Evolutionary conservation across 2,888 invertebrate genomes (phyloP), one percentile per base, ranked within the genome.

Genomic region (Trichopoda pennipes): DNA sequence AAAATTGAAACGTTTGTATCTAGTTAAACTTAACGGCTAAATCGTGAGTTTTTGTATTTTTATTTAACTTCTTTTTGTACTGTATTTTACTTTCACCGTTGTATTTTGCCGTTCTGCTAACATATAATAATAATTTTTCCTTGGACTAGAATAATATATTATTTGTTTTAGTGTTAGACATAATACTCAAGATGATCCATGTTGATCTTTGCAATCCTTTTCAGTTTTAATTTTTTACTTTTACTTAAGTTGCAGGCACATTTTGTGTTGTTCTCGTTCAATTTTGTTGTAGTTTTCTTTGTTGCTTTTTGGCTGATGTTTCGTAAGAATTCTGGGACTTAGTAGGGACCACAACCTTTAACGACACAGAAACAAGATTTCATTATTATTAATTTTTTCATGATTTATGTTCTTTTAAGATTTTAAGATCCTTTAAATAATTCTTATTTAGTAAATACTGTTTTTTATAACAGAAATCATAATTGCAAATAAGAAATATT

Each of bases 321-420:
- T 16, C 3, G 51, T 14, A 35, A n/a, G 72, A 68, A 83, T 80
- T 44, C 28, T 7, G 28, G 28, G 70, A 84, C 85, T 86, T 86
- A 86, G 85, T 87, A 85, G 81, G 85, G 88, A 87, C 88, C 92
- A 92, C 92, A 92, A 93, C 93, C 93, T 93, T 93, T 91, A 90
- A 91, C 91, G 91, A 93, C 92, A 93, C 92, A 93, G 92, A 91
- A 91, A 91, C 92, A 92, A 92, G 88, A 91, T 91, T 91, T 91
- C 91, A 89, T 91, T 90, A 91, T 90, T 89, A 87, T 86, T 86
- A 63, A 79, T 17, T 60, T 86, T 64, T 17, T 60, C 69, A 84
- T 72, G 66, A 69, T 66, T 61, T 81, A 60, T 83, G 35, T 72
- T 51, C 14, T 61, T 28, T 44, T 9, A 38, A 49, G 12, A 44